Conservation (phyloP, 64 coral and sea anemone genomes). For the Pocillopora damicornis region DNA sequence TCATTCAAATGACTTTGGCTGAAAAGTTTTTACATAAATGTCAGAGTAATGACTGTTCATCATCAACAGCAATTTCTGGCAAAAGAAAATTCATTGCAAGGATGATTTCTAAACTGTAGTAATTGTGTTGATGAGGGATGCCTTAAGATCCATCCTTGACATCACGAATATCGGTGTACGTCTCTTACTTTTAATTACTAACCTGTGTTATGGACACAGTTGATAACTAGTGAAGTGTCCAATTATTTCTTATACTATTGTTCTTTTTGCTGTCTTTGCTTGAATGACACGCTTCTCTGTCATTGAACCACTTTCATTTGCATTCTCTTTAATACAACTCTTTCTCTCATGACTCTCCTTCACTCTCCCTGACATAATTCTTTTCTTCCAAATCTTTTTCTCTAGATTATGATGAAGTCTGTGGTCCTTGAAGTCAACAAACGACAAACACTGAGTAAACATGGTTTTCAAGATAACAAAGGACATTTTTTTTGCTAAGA, state of each 20-base stretch:
- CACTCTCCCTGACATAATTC: constrained; percentile 17
- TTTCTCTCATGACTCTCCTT: background rate
- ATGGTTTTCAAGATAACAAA: constrained; percentile 22
- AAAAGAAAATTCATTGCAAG: too few species aligned
- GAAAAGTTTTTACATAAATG: too few species aligned
- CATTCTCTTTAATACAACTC: background rate
- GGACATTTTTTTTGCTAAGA: constrained; percentile 15
- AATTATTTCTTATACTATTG: background rate
- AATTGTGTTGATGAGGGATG: too few species aligned
- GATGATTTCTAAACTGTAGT: too few species aligned
- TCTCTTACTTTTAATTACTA: background rate
- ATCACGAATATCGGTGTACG: background rate
- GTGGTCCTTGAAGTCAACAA: constrained; percentile 35
- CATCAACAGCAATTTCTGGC: too few species aligned
- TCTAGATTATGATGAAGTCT: constrained; percentile 35
- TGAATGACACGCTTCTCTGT: background rate
- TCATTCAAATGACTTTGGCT: too few species aligned
- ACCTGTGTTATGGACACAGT: background rate
- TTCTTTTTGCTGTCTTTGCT: background rate
- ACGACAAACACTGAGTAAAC: background rate
- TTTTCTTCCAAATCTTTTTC: constrained; percentile 31
- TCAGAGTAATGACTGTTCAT: too few species aligned
- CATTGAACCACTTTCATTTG: background rate
- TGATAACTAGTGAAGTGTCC: background rate
- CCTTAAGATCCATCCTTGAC: too few species aligned